Base-by-base conservation (phyloP, 2,888 invertebrate species). In the Crematogaster levior region DNA sequence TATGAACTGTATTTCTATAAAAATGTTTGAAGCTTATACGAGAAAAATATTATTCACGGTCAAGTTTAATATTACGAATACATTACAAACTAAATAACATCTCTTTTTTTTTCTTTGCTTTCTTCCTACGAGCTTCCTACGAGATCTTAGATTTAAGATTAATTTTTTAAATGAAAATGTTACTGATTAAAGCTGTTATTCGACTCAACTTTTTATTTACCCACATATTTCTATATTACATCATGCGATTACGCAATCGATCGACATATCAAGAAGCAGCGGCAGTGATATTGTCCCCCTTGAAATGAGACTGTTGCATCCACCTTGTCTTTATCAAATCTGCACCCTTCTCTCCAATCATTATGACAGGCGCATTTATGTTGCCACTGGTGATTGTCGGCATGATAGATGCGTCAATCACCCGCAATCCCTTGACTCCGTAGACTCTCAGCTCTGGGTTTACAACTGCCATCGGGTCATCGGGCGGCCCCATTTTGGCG, bases 341-440 rank as follows among this genome's bases (percentile, higher is more conserved):
- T 1, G 98, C 96, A 0, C 97, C 98, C 92, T 98, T 98, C 92
- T 98, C 98, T 0, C 96, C 98, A 30, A 98, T 97, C 98, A 98
- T 98, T 43, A 98, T 97, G 0, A 97, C 97, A 0, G 98, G 98
- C 0, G 98, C 98, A 91, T 98, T 98, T 27, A 97, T 98, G 91
- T 98, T 98, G 0, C 98, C 98, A 92, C 97, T 98, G 0, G 98
- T 97, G 51, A 98, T 97, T 1, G 97, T 95, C 0, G 98, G 98
- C 98, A 98, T 98, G 85, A 98, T 97, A 85, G 97, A 97, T 0
- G 98, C 98, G 91, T 98, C 98, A 82, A 98, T 97, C 0, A 98
- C 98, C 72, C 98, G 95, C 34, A 98, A 94, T 0, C 97, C 97
- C 81, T 96, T 95, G 0, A 98, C 95, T 0, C 98, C 98, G 90